A percentile compares a stretch with the other conserved stretches of the same genome.
Evolutionary conservation across 2,888 invertebrate genomes (phyloP).

Genomic region (Lasioglossum morio): DNA sequence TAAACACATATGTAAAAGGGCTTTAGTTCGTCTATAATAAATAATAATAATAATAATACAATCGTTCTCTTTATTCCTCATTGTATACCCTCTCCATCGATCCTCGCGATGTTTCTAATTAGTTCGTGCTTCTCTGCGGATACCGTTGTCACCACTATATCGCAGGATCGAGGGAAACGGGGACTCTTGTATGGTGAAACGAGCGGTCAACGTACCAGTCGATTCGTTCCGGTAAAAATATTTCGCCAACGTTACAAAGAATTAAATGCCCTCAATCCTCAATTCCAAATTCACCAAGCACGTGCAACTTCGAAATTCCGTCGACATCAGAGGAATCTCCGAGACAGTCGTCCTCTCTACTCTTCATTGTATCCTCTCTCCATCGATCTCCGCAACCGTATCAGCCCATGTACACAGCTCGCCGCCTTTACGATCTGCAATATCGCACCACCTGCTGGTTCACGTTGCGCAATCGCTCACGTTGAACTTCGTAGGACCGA

Average conservation of each 20-base stretch:
- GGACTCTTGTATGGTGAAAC: too few species aligned
- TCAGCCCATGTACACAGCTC: constrained; percentile 30
- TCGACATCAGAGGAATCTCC: not conserved
- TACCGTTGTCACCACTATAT: too few species aligned
- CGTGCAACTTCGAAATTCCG: not conserved
- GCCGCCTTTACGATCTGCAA: constrained; percentile 46
- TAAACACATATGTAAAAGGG: too few species aligned
- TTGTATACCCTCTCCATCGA: not conserved
- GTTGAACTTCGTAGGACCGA: constrained; percentile 46
- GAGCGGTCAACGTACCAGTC: too few species aligned
- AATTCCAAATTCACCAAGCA: not conserved
- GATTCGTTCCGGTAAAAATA: not conserved
- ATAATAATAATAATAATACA: not conserved
- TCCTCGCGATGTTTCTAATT: not conserved
- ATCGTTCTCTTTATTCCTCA: not conserved
- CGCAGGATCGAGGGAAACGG: too few species aligned
- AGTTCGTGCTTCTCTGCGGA: too few species aligned
- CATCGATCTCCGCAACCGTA: not conserved
- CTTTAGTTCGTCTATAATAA: too few species aligned
- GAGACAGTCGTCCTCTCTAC: not conserved
- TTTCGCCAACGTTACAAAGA: not conserved
- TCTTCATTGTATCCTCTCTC: constrained; percentile 5
- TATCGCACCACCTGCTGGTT: constrained; percentile 59
- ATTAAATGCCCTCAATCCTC: not conserved
- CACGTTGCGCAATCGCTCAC: constrained; percentile 60